Evolutionary conservation across 2,888 invertebrate species (phyloP).

Genomic region (Rutpela maculata): DNA sequence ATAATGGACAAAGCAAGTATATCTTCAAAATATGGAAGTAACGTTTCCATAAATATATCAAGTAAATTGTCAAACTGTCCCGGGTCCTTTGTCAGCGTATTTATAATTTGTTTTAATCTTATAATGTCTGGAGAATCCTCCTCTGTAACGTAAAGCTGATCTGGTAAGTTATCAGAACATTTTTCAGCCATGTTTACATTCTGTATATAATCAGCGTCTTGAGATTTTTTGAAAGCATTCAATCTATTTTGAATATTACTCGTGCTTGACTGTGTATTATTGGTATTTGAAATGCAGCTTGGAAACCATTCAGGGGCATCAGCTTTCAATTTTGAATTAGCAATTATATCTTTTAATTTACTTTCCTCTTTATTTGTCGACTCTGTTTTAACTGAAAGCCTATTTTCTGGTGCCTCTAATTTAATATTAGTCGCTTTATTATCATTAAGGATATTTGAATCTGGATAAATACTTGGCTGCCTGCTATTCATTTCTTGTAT

Average conservation of each 20-base stretch:
- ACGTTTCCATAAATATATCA: slow-evolving; percentile 82
- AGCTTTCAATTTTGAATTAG: slow-evolving; percentile 73
- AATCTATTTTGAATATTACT: slow-evolving; percentile 64
- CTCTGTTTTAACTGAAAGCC: not conserved
- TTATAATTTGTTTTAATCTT: slow-evolving; percentile 83
- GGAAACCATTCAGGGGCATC: slow-evolving; percentile 80
- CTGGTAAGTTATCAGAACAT: not conserved
- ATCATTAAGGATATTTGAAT: slow-evolving; percentile 7
- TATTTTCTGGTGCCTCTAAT: not conserved
- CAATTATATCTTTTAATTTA: slow-evolving; percentile 54
- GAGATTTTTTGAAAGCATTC: slow-evolving; percentile 53
- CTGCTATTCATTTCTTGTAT: slow-evolving; percentile 21
- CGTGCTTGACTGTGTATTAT: slow-evolving; percentile 27
- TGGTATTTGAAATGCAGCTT: slow-evolving; percentile 68
- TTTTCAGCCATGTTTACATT: not conserved
- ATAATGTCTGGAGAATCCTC: slow-evolving; percentile 68
- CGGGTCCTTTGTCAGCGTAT: slow-evolving; percentile 85
- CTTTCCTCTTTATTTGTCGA: slow-evolving; percentile 18
- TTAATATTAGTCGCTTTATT: not conserved
- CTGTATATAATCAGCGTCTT: slow-evolving; percentile 21
- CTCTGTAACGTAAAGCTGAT: not conserved
- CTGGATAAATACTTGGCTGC: slow-evolving; percentile 33
- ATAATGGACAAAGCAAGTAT: slow-evolving; percentile 78
- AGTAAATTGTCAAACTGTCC: slow-evolving; percentile 85
- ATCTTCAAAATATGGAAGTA: slow-evolving; percentile 81